A percentile compares a stretch with the other conserved stretches of the same genome.
Evolutionary conservation across 2,888 invertebrate species (phyloP).

Genomic region (Seira sanloemensis): DNA sequence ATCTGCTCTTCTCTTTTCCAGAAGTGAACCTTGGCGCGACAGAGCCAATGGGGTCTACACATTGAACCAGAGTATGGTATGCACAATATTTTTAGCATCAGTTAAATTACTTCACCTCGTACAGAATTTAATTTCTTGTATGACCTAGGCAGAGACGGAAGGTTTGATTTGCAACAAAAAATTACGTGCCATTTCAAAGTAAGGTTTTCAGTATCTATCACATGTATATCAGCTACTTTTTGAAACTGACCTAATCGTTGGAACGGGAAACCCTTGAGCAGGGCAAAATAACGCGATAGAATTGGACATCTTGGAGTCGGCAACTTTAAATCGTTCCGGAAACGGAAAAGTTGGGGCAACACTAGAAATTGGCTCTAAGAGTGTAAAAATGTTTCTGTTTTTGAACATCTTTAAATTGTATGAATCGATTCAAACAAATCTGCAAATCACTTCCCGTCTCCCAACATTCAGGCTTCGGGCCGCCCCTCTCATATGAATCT

Average conservation of each 20-base stretch:
- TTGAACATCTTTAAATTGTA: background rate
- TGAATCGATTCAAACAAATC: slow-evolving; percentile 34
- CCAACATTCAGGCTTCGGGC: slow-evolving; percentile 74
- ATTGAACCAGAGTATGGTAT: background rate
- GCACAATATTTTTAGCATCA: background rate
- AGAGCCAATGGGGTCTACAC: slow-evolving; percentile 73
- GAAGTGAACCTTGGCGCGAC: slow-evolving; percentile 73
- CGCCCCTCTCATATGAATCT: slow-evolving; percentile 73
- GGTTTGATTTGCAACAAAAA: slow-evolving; percentile 48
- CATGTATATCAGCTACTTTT: background rate
- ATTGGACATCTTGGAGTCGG: slow-evolving; percentile 73
- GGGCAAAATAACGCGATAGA: slow-evolving; percentile 57
- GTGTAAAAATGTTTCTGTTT: slow-evolving; percentile 17
- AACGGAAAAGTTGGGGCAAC: slow-evolving; percentile 72
- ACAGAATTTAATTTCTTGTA: background rate
- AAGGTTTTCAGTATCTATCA: background rate
- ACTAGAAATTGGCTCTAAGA: slow-evolving; percentile 70
- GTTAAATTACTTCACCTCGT: background rate
- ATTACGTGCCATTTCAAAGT: no score
- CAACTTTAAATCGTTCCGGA: slow-evolving; percentile 72
- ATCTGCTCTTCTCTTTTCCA: slow-evolving; percentile 72
- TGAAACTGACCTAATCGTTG: slow-evolving; percentile 59
- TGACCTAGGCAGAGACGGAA: slow-evolving; percentile 50
- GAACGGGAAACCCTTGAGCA: slow-evolving; percentile 61
- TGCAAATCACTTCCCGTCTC: slow-evolving; percentile 74